These are phyloP conservation scores for Acropora yongei DNA, from an alignment of 64 coral and sea anemone genomes.

Conservation along the genomic window DNA sequence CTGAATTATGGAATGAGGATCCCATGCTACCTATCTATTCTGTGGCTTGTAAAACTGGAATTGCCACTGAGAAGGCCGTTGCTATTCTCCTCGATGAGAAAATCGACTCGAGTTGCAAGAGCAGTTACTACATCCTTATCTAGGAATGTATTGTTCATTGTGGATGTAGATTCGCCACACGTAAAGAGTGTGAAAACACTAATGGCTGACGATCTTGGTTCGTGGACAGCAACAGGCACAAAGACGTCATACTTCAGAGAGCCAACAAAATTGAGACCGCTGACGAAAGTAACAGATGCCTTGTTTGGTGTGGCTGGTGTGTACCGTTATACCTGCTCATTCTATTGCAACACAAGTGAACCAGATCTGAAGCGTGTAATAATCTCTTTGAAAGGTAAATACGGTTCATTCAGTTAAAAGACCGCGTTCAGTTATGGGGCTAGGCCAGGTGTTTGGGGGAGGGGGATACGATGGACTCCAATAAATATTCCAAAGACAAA, in stretches of 20 bases:
- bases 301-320: conserved; percentile 12
- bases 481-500: too few species aligned
- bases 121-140: conserved; percentile 22
- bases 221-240: conserved; percentile 49
- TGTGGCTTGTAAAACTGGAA: conserved; percentile 4
- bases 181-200: conserved; percentile 24
- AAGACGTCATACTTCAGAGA: conserved; percentile 19
- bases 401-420: not conserved
- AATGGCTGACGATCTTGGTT: conserved; percentile 37
- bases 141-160: conserved; percentile 34
- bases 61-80: conserved; percentile 39
- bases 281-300: not conserved
- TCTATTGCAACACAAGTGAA: conserved; percentile 44
- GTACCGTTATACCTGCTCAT: conserved; percentile 30
- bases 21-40: conserved; percentile 60
- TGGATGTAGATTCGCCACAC: conserved; percentile 22
- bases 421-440: not conserved
- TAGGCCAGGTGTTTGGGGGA: too few species aligned
- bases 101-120: conserved; percentile 19
- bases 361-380: conserved; percentile 36
- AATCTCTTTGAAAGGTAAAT: conserved; percentile 48
- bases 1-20: conserved; percentile 46
- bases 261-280: conserved; percentile 24
- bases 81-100: conserved; percentile 22
- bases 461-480: too few species aligned